Evolutionary conservation across 2,888 invertebrate genomes (phyloP).

Genomic region (Parasteatoda lunata): DNA sequence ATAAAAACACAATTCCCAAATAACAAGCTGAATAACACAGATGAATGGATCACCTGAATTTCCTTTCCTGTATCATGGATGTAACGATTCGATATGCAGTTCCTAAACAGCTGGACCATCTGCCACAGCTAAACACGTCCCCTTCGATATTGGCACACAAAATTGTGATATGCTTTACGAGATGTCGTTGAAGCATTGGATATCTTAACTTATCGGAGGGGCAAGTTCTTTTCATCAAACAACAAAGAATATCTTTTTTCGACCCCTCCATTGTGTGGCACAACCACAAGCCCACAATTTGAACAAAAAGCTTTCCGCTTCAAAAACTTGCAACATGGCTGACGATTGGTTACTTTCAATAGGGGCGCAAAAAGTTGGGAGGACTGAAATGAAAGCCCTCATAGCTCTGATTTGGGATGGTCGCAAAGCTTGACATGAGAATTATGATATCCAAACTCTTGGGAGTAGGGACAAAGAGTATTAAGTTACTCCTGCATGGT

Average conservation of each 20-base stretch:
- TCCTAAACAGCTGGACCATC: constrained; percentile 24
- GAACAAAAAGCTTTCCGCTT: constrained; percentile 40
- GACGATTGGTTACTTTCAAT: too few relatives aligned
- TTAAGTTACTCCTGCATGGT: neutral
- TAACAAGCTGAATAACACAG: neutral
- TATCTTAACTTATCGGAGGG: constrained; percentile 57
- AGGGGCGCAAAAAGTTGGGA: neutral
- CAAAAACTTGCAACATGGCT: constrained; percentile 19
- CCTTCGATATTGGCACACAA: constrained; percentile 3
- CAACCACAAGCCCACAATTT: constrained; percentile 61
- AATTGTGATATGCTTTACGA: constrained; percentile 52
- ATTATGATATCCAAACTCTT: neutral
- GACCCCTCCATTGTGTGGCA: constrained; percentile 44
- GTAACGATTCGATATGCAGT: constrained; percentile 37
- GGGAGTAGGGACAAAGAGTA: neutral
- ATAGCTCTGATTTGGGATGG: constrained; percentile 2
- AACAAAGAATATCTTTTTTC: constrained; percentile 51
- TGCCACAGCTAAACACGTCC: constrained; percentile 29
- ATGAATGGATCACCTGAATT: neutral
- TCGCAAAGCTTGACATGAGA: neutral
- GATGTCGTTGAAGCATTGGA: constrained; percentile 44
- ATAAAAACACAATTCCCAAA: neutral
- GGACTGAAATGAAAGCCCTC: neutral
- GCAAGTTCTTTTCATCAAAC: neutral
- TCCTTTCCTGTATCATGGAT: neutral